Conservation (phyloP, 2,797 vertebrate species). For the Neostethus bicornis region DNA sequence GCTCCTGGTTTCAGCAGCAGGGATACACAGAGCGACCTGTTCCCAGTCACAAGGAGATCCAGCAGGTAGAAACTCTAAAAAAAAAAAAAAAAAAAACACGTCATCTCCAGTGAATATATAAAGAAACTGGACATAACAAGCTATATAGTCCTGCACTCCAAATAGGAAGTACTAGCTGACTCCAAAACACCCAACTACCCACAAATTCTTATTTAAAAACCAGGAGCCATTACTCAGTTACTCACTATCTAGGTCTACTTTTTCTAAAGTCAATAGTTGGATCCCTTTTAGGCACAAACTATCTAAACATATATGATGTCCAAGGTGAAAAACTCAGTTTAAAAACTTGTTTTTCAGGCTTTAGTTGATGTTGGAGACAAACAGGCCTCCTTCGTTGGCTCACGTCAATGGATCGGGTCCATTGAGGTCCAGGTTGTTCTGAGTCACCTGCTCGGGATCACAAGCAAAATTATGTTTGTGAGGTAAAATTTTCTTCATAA, state of each 20-base stretch:
- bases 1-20: conserved; percentile 96
- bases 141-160: no score
- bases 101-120: no score
- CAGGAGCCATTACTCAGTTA: no score
- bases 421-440: conserved; percentile 93
- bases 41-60: conserved; percentile 93
- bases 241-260: no score
- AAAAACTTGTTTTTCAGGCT: conserved; percentile 75
- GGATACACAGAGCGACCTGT: conserved; percentile 84
- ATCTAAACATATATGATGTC: not conserved
- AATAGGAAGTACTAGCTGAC: no score
- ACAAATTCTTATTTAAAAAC: no score
- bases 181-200: no score
- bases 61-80: conserved; percentile 80
- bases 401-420: conserved; percentile 95
- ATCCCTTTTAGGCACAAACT: not conserved
- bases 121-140: no score
- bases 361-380: conserved; percentile 94
- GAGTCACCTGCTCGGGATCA: conserved; percentile 88
- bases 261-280: no score
- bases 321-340: not conserved
- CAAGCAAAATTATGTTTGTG: conserved; percentile 95
- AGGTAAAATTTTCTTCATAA: conserved; percentile 77
- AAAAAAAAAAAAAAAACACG: no score
- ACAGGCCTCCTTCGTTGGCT: conserved; percentile 87